Percentiles rank a stretch among this genome's conserved stretches.
Evolutionary conservation across 2,888 invertebrate genomes (phyloP).

Genomic region (Melieria omissa): DNA sequence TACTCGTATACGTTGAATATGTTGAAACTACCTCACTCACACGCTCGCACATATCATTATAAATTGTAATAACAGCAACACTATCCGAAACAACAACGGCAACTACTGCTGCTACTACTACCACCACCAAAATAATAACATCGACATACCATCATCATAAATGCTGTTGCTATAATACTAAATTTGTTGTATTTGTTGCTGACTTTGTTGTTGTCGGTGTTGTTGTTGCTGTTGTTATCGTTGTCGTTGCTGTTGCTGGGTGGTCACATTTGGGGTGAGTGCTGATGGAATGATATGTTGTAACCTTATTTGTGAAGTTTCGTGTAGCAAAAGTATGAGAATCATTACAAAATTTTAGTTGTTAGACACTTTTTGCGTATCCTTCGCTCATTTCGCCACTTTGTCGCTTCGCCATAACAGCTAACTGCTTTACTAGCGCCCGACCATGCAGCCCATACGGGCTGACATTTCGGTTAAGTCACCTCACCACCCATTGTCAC

Average conservation of each 20-base stretch:
- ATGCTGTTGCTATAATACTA: constrained; percentile 30
- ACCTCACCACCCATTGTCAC: too few species aligned
- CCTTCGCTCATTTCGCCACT: constrained; percentile 22
- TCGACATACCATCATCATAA: constrained; percentile 38
- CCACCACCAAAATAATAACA: constrained; percentile 6
- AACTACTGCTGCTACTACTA: constrained; percentile 16
- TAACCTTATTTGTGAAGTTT: constrained; percentile 38
- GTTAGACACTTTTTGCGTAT: constrained; percentile 40
- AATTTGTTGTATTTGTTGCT: constrained; percentile 18
- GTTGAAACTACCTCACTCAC: background rate
- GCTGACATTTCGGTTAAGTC: too few species aligned
- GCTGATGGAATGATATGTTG: background rate
- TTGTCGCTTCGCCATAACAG: background rate
- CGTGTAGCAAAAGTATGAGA: constrained; percentile 14
- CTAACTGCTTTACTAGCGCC: background rate
- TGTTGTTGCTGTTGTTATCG: constrained; percentile 20
- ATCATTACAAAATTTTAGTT: constrained; percentile 56
- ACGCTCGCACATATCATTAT: constrained; percentile 55
- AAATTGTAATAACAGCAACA: constrained; percentile 59
- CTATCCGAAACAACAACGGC: constrained; percentile 42
- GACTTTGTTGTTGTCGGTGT: constrained; percentile 27
- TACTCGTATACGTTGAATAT: too few species aligned
- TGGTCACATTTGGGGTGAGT: too few species aligned
- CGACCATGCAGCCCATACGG: too few species aligned
- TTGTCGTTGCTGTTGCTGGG: constrained; percentile 53